Evolutionary conservation across 2,888 invertebrate species (phyloP).

Genomic region (Cheilosia pagana): DNA sequence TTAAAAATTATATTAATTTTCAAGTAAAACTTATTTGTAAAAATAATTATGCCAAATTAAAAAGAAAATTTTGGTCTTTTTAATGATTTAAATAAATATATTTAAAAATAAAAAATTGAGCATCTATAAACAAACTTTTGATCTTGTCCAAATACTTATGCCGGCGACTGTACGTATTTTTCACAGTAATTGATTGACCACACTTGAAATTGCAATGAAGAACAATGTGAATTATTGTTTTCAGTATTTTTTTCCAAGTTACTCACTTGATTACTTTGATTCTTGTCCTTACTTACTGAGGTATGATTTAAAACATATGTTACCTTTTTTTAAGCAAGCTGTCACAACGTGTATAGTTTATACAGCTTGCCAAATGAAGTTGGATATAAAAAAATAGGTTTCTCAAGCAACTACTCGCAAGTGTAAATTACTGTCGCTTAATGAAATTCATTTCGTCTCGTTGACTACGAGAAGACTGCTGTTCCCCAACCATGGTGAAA

Average conservation of each 20-base stretch:
- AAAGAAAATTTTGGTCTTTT: too few species aligned
- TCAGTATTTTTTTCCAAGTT: background rate
- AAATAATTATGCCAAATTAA: too few species aligned
- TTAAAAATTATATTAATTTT: too few species aligned
- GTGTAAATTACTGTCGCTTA: constrained; percentile 59
- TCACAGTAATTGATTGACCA: too few species aligned
- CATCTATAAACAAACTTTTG: too few species aligned
- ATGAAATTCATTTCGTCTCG: constrained; percentile 35
- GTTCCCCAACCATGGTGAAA: constrained; percentile 4
- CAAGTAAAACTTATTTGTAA: too few species aligned
- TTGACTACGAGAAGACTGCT: background rate
- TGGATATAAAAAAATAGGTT: constrained; percentile 11
- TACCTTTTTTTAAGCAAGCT: constrained; percentile 33
- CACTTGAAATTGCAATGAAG: too few species aligned
- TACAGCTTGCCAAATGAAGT: background rate
- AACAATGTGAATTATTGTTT: too few species aligned
- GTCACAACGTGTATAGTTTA: constrained; percentile 28
- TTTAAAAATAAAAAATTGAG: too few species aligned
- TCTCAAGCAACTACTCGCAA: constrained; percentile 11
- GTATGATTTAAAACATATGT: constrained; percentile 19
- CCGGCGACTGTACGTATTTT: too few species aligned
- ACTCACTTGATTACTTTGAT: constrained; percentile 7
- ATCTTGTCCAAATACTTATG: too few species aligned
- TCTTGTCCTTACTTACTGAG: constrained; percentile 5
- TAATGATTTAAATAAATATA: too few species aligned